Base-by-base conservation (phyloP, 2,113 vertebrate species). In the Corythaixoides concolor region DNA sequence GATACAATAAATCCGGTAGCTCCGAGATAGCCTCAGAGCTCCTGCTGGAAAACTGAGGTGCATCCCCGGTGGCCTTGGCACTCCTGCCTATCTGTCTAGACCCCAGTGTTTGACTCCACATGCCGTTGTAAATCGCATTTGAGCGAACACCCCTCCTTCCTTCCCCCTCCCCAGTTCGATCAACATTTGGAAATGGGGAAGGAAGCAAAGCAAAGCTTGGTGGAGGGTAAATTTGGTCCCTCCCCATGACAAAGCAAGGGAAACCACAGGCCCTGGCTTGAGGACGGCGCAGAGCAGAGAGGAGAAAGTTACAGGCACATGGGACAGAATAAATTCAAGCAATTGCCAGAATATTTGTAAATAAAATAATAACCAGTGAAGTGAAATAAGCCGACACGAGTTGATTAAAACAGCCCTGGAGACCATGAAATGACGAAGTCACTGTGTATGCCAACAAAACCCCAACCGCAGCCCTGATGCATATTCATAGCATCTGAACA, bases 381-480 rank as follows among this genome's bases (percentile, higher is more conserved):
- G 91, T 89, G 91, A 95, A 96, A 94, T 92, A 91, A 91, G 74
- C 94, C 89, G 91, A 95, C 91, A 93, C 1, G 14, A 32, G 74
- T 95, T 94, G 96, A 96, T 96, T 92, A 82, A 95, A 97, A 76
- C 77, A 97, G 91, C 89, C 84, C 81, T 5, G 81, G 96, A 97
- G 94, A 95, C 74, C 84, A 91, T 85, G 72, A 97, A 94, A 96
- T 83, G 91, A 87, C 93, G 96, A 85, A 97, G 95, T 97, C 89
- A 70, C 91, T 96, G 91, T 89, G 50, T 90, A 88, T 95, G 96
- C 96, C 96, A 97, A 94, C 97, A 97, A 95, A 97, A 89, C 87
- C 93, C 77, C 93, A 79, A 79, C 32, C 63, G 1, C 33, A 90
- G 95, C 92, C 85, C 94, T 96, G 95, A 96, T 97, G 96, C 97